Conservation (phyloP, 2,797 vertebrate genomes). For the Pangasius larnaudii region DNA sequence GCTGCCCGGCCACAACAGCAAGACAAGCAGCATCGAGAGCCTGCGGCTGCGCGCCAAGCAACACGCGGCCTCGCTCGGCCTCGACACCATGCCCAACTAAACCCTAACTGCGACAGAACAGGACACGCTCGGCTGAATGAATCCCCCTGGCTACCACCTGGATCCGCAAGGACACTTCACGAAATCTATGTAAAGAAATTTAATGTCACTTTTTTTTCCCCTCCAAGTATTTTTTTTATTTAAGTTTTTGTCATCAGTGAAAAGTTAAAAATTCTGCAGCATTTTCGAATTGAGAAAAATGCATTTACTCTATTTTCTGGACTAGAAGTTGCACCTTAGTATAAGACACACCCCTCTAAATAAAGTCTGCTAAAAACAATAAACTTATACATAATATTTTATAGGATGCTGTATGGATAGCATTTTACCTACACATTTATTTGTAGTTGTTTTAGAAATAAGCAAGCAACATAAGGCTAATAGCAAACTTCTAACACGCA, state of each 20-base stretch:
- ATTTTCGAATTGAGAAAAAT: not conserved
- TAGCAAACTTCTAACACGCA: not conserved
- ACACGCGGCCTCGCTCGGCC: constrained; percentile 93
- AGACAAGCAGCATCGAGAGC: constrained; percentile 98
- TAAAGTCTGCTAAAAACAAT: not conserved
- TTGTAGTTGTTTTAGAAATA: not conserved
- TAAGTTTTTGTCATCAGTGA: not conserved
- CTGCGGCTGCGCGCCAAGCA: constrained; percentile 93
- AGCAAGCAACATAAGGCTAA: not conserved
- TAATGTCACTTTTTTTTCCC: not conserved
- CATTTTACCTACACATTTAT: not conserved
- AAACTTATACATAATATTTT: not conserved
- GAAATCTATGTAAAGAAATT: not conserved
- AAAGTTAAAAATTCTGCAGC: not conserved
- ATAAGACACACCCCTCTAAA: not conserved
- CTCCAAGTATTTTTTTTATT: not conserved
- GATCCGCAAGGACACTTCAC: not conserved
- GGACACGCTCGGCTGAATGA: not conserved
- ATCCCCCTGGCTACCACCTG: not conserved
- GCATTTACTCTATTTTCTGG: not conserved
- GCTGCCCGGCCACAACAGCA: constrained; percentile 92
- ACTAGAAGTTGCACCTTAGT: not conserved
- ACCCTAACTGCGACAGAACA: constrained; percentile 21
- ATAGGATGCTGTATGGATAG: not conserved
- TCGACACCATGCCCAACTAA: constrained; percentile 95